Evolutionary conservation across 92 coral and sea anemone species (phyloP).

Genomic region (Heteractis magnifica): DNA sequence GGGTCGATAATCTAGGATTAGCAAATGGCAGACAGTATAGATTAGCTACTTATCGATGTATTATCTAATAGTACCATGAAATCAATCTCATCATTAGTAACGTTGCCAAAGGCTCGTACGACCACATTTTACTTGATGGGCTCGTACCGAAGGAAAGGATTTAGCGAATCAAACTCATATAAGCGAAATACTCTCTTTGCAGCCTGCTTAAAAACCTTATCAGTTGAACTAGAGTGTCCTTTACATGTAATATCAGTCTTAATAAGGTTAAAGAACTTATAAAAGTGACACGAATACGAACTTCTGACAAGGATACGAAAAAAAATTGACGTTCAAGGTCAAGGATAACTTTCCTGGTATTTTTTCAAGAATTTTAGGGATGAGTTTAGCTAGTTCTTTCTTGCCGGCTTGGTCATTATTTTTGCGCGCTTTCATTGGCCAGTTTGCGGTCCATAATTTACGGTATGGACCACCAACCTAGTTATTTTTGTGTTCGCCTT

Average conservation of each 20-base stretch:
- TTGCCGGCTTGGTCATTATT: too few relatives aligned
- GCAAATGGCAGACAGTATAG: slow-evolving; percentile 8
- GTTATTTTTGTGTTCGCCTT: too few relatives aligned
- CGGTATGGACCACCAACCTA: too few relatives aligned
- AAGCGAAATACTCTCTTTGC: too few relatives aligned
- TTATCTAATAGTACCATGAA: neutral
- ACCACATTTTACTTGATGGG: neutral
- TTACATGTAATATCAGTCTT: neutral
- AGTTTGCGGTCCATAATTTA: too few relatives aligned
- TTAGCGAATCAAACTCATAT: neutral
- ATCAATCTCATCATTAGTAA: neutral
- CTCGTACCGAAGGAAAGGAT: neutral
- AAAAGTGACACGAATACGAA: neutral
- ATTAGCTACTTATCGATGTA: slow-evolving; percentile 6
- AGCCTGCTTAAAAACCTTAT: too few relatives aligned
- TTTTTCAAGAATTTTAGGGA: too few relatives aligned
- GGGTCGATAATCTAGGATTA: slow-evolving; percentile 1
- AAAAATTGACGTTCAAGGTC: neutral
- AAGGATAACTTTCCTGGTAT: too few relatives aligned
- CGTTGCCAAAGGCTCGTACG: neutral
- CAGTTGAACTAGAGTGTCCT: neutral
- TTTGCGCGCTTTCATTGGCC: too few relatives aligned
- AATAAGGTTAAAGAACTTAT: neutral
- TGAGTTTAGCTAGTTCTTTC: too few relatives aligned
- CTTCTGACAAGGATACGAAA: neutral